These are phyloP conservation scores for Mandrillus leucophaeus DNA, from an alignment of 2,113 vertebrate species.

Conservation along the genomic window DNA sequence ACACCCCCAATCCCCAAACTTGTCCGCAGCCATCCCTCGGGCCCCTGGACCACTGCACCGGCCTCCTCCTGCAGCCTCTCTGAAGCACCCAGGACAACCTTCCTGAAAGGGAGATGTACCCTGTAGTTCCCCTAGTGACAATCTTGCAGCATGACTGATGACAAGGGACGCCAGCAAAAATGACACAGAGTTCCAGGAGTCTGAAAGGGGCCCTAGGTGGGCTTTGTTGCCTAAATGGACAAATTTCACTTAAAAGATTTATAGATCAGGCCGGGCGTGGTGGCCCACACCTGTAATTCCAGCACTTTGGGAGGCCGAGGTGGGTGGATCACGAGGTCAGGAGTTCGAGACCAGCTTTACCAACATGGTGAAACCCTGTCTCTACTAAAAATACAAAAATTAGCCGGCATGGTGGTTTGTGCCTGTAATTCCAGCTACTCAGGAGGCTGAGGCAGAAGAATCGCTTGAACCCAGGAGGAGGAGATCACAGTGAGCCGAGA, in stretches of 20 bases:
- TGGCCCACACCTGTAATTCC: too few species aligned
- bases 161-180: not conserved
- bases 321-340: too few species aligned
- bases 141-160: not conserved
- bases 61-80: not conserved
- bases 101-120: not conserved
- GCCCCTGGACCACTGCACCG: not conserved
- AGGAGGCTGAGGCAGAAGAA: too few species aligned
- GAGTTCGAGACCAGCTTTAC: too few species aligned
- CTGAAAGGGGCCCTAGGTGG: not conserved
- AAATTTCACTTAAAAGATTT: not conserved
- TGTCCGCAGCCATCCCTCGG: not conserved
- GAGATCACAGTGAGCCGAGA: too few species aligned
- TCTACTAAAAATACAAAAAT: too few species aligned
- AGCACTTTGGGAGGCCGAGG: too few species aligned
- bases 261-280: not conserved
- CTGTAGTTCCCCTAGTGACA: not conserved
- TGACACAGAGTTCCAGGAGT: not conserved
- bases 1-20: fast-evolving
- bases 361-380: too few species aligned
- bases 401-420: too few species aligned
- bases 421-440: too few species aligned
- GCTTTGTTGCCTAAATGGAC: not conserved
- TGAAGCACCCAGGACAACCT: not conserved
- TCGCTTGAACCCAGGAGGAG: too few species aligned